Evolutionary conservation across 2,888 invertebrate genomes (phyloP), one percentile per base, ranked within the genome.

Genomic region (Lithophane semibrunnea): DNA sequence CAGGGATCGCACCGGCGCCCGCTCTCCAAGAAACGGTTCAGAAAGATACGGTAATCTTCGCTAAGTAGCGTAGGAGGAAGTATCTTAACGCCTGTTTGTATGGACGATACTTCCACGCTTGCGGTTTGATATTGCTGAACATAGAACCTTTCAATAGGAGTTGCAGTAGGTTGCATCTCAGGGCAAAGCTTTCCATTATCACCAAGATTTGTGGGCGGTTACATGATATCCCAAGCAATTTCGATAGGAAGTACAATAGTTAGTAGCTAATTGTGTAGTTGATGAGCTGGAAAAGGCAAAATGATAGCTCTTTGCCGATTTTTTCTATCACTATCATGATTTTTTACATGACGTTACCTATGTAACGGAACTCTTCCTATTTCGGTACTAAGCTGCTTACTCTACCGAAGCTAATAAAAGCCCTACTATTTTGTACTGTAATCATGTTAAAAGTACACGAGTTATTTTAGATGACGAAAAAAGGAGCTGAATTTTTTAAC

Each of bases 1-100:
- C 97, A 98, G 90, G 99, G 99, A 69, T 98, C 98, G 52, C 98
- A 98, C 90, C 97, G 98, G 85, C 97, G 98, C 86, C 99, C 99
- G 10, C 97, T 98, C 88, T 97, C 98, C 68, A 98, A 98, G 94
- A 98, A 98, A 95, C 97, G 98, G 89, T 98, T 98, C 96, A 97
- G 98, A 89, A 98, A 99, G 97, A 98, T 99, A 93, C 98, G 99
- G 98, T 98, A 95, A 88, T 73, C 75, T 74, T 83, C 69, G 80
- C 81, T 83, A 72, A 64, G 86, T 82, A 77, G 78, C 24, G 67
- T 81, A 82, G 78, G 66, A 68, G 80, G 80, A 77, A 84, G 80
- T 79, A 64, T 80, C 75, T 66, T 8, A 70, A 80, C 52, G 73
- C 82, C 56, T 13, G 56, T 82, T 69, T 75, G 69, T 64, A 73